phyloP scores from a whole-genome alignment of 2,888 invertebrate species.

The Euphydryas editha region DNA sequence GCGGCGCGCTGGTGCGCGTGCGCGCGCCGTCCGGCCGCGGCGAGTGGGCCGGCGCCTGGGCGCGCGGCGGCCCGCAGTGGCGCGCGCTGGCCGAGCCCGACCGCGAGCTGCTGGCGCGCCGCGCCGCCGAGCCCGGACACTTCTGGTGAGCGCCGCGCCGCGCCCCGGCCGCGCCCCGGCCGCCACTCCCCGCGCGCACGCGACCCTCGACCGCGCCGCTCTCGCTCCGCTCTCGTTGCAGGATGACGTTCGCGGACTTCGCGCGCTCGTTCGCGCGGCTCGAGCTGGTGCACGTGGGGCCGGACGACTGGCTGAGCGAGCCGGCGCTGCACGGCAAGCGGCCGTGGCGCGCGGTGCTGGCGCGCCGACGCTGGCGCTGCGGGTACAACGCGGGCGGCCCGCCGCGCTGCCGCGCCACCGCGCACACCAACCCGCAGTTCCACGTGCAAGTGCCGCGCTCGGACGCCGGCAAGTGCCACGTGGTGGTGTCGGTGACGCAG shows the following conservation, averaged over 20 bases:
- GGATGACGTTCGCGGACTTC: slow-evolving; percentile 90
- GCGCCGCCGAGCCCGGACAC: slow-evolving; percentile 52
- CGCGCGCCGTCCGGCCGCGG: slow-evolving; percentile 88
- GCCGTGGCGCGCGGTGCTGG: slow-evolving; percentile 88
- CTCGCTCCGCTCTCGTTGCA: slow-evolving; percentile 49
- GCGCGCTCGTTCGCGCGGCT: slow-evolving; percentile 86
- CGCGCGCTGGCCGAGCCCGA: slow-evolving; percentile 85
- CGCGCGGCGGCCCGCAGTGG: slow-evolving; percentile 88
- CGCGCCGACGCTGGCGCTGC: slow-evolving; percentile 86
- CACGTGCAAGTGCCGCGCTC: slow-evolving; percentile 40
- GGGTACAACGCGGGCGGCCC: slow-evolving; percentile 89
- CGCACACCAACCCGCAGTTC: slow-evolving; percentile 83
- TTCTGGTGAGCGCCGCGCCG: slow-evolving; percentile 50
- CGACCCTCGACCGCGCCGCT: neutral
- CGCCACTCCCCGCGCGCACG: no score
- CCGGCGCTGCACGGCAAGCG: slow-evolving; percentile 85
- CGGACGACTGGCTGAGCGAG: slow-evolving; percentile 90
- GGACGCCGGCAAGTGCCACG: slow-evolving; percentile 86
- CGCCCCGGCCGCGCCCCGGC: slow-evolving; percentile 75
- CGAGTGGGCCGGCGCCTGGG: slow-evolving; percentile 89
- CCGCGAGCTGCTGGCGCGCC: slow-evolving; percentile 85
- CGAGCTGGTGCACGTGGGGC: slow-evolving; percentile 89
- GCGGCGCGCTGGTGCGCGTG: slow-evolving; percentile 83
- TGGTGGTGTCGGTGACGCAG: slow-evolving; percentile 88
- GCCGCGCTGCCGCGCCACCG: slow-evolving; percentile 81